Base-by-base conservation (phyloP, 2,888 invertebrate species). In the Schizotus pectinicornis region DNA sequence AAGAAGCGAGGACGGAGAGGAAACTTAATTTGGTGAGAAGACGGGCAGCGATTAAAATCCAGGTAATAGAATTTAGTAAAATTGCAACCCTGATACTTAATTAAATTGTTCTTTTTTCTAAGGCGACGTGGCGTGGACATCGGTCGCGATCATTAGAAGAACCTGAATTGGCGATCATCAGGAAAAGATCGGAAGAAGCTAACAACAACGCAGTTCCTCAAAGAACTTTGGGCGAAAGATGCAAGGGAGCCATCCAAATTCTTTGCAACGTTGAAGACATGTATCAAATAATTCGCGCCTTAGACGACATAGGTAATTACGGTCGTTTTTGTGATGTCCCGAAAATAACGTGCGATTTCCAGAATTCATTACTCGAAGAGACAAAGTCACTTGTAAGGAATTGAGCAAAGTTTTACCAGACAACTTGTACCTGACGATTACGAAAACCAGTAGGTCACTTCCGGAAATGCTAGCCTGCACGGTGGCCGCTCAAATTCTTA, bases 21-120 rank as follows among this genome's bases (percentile, higher is more conserved):
- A 66, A 74, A 82, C 42, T 71, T 78, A 51, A 77, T 74, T 48
- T 77, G 72, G 31, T 75, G 79, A 62, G 67, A 60, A 65, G 45
- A 54, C 80, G 79, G 61, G 88, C 89, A 3, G 88, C 86, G 7
- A 81, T 81, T 1, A 82, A 83, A 69, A 89, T 90, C 68, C 90
- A 90, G 82, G 84, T 85, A 71, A 45, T 31, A 22, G 22, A 41
- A 38, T 52, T 33, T n/a, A n/a, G n/a, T n/a, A 45, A 22, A 55
- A n/a, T 39, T 39, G 13, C 2, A 6, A 5, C 8, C 22, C 2
- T 33, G 12, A 3, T 46, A 34, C 9, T 45, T 32, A 7, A 6
- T 8, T 46, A 13, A 34, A 46, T 8, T 34, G 3, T 34, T 49
- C 12, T 33, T 42, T 33, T 41, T 52, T 43, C 12, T 55, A 35